These are phyloP conservation scores for Macroramphosus scolopax DNA, from an alignment of 2,797 vertebrate species.

Conservation along the genomic window DNA sequence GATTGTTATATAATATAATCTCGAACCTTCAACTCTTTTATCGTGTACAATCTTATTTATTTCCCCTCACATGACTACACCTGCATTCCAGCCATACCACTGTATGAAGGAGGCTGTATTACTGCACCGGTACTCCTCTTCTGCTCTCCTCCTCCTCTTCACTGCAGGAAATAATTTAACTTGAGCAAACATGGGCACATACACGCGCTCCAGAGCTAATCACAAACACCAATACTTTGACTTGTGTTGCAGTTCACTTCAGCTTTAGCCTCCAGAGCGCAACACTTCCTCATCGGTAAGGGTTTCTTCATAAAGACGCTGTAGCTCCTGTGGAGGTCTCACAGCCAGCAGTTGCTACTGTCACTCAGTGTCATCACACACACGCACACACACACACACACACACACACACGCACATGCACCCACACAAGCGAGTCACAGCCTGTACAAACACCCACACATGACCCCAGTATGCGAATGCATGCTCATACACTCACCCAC, in stretches of 20 bases:
- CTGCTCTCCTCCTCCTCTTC: conserved; percentile 30
- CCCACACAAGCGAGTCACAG: conserved; percentile 22
- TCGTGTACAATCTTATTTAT: conserved; percentile 6
- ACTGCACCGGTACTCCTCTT: conserved; percentile 47
- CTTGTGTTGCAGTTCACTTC: conserved; percentile 25
- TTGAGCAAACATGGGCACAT: conserved; percentile 38
- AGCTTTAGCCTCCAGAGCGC: conserved; percentile 39
- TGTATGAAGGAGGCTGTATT: conserved; percentile 56
- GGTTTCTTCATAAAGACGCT: conserved; percentile 74
- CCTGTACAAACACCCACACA: conserved; percentile 41
- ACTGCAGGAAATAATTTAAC: conserved; percentile 57
- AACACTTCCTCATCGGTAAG: conserved; percentile 82
- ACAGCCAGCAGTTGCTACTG: conserved; percentile 82
- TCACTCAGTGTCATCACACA: conserved; percentile 80
- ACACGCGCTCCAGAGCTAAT: conserved; percentile 20
- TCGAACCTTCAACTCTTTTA: conserved; percentile 2
- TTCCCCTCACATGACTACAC: conserved; percentile 36
- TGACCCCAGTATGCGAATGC: conserved; percentile 41
- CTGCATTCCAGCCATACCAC: conserved; percentile 70
- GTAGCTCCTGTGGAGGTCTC: conserved; percentile 70
- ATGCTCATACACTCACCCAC: conserved; percentile 51
- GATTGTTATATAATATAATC: too few relatives aligned
- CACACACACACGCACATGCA: conserved; percentile 1
- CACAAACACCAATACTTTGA: conserved; percentile 6
- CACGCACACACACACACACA: conserved; percentile 33